Evolutionary conservation across 2,888 invertebrate genomes (phyloP).

Genomic region (Azorinus chamasolen): DNA sequence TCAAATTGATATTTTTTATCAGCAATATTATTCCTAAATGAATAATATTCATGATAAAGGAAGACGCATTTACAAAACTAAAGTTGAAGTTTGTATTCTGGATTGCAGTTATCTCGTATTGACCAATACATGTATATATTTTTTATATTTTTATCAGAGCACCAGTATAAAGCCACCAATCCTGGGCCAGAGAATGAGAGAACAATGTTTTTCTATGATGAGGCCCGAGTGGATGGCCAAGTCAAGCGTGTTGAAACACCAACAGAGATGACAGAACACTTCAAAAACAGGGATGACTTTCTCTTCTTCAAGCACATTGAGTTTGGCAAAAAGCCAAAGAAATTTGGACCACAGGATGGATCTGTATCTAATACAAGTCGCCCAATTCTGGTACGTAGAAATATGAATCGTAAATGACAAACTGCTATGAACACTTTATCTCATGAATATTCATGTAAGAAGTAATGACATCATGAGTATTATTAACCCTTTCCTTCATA

Average conservation of each 20-base stretch:
- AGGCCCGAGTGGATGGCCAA: constrained; percentile 91
- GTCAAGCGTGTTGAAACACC: constrained; percentile 85
- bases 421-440: too few species aligned
- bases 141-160: constrained; percentile 73
- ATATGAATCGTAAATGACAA: too few species aligned
- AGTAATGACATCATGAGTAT: too few species aligned
- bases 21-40: too few species aligned
- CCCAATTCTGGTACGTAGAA: constrained; percentile 77
- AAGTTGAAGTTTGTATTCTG: too few species aligned
- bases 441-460: too few species aligned
- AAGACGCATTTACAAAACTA: too few species aligned
- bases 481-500: too few species aligned
- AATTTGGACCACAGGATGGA: constrained; percentile 85
- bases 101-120: too few species aligned
- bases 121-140: neutral
- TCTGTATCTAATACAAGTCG: constrained; percentile 70
- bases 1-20: too few species aligned
- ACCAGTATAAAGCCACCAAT: constrained; percentile 82
- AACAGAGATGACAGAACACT: constrained; percentile 85
- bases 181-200: constrained; percentile 87
- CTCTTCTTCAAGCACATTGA: constrained; percentile 84
- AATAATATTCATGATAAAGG: too few species aligned
- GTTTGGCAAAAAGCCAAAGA: constrained; percentile 84
- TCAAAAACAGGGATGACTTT: constrained; percentile 84
- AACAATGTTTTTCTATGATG: constrained; percentile 88